These are phyloP conservation scores for Eclectus roratus DNA, from an alignment of 2,113 vertebrate species.

Conservation along the genomic window DNA sequence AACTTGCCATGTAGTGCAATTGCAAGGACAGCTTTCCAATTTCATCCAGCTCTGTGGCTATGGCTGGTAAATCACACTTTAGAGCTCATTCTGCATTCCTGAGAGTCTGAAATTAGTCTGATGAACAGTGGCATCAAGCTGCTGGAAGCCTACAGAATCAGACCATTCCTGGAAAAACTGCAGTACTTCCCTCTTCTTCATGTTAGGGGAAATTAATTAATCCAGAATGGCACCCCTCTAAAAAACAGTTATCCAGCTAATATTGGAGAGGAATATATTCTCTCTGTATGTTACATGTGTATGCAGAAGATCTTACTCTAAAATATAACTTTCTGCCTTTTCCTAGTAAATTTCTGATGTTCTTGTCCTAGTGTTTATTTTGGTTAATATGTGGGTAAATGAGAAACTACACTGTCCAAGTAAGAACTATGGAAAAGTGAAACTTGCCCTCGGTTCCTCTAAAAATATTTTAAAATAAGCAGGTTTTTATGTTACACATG, in stretches of 20 bases:
- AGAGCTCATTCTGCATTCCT: neutral
- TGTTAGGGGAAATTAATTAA: neutral
- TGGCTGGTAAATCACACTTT: slow-evolving; percentile 37
- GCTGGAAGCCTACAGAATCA: slow-evolving; percentile 6
- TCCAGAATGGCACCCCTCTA: neutral
- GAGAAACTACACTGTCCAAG: neutral
- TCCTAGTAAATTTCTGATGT: neutral
- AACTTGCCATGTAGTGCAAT: neutral
- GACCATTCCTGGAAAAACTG: slow-evolving; percentile 8
- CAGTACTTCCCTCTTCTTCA: neutral
- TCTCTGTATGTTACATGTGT: neutral
- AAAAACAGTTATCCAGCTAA: neutral
- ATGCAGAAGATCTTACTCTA: neutral
- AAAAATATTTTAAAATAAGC: neutral
- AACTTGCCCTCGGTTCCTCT: neutral
- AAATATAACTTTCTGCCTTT: neutral
- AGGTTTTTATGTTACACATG: neutral
- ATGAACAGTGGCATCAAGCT: neutral
- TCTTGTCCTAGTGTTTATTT: neutral
- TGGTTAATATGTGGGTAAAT: neutral
- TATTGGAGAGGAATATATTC: neutral
- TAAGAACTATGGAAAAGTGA: slow-evolving; percentile 1
- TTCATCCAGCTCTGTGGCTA: slow-evolving; percentile 1
- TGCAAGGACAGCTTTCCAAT: slow-evolving; percentile 58
- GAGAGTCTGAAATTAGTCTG: neutral